phyloP scores from a whole-genome alignment of 2,113 vertebrate genomes.

The Alces alces region DNA sequence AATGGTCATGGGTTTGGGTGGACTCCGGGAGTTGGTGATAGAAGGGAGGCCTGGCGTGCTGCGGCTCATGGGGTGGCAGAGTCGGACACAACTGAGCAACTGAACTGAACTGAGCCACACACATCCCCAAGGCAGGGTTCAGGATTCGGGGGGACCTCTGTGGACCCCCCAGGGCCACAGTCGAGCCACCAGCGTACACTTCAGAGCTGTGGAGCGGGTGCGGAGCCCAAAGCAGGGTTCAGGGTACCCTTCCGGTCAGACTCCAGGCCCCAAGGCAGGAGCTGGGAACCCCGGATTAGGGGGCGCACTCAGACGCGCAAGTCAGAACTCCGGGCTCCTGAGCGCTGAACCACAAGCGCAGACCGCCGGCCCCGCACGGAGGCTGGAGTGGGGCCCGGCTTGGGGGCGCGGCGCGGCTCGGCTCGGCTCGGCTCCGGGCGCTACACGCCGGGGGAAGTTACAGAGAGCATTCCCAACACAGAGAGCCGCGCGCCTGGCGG shows the following conservation, averaged over 20 bases:
- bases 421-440: too few species aligned
- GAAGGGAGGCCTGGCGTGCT: not conserved
- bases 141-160: not conserved
- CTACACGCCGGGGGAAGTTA: accelerated
- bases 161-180: not conserved
- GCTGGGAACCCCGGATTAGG: not conserved
- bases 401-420: not conserved
- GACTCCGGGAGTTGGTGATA: not conserved
- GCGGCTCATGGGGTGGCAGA: not conserved
- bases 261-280: not conserved
- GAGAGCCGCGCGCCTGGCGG: accelerated
- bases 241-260: not conserved
- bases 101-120: not conserved
- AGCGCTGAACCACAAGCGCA: too few species aligned
- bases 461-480: accelerated
- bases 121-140: not conserved
- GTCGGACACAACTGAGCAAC: not conserved
- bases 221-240: not conserved
- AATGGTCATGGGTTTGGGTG: not conserved
- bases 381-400: not conserved
- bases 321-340: not conserved
- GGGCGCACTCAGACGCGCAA: not conserved
- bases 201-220: not conserved
- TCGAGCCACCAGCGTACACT: not conserved
- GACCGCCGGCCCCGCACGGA: too few species aligned